Evolutionary conservation across 2,888 invertebrate genomes (phyloP).

Genomic region (Cephus pygmeus): DNA sequence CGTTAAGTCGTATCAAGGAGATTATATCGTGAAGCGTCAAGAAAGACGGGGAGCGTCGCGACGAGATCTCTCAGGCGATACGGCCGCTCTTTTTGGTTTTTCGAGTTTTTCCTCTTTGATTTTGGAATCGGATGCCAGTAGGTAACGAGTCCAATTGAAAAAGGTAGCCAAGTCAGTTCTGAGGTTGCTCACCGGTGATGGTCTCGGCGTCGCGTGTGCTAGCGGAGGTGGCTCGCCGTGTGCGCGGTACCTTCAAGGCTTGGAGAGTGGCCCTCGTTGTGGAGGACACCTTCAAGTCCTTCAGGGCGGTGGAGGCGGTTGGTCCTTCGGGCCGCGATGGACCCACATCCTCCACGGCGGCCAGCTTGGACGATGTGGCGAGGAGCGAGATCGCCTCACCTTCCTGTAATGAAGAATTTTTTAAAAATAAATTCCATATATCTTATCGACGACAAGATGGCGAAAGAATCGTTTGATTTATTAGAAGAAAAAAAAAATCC

Average conservation of each 20-base stretch:
- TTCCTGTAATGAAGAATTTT: slow-evolving; percentile 48
- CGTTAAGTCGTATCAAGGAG: not conserved
- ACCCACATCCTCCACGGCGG: slow-evolving; percentile 82
- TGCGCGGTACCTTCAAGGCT: slow-evolving; percentile 66
- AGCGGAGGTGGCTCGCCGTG: slow-evolving; percentile 64
- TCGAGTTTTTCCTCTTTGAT: not conserved
- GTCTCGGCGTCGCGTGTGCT: slow-evolving; percentile 73
- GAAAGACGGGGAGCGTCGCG: not conserved
- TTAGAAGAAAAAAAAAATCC: not conserved
- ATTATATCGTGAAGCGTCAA: too few species aligned
- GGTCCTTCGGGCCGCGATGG: slow-evolving; percentile 73
- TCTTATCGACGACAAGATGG: not conserved
- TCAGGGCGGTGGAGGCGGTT: slow-evolving; percentile 45
- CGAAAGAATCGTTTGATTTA: not conserved
- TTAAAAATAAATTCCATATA: not conserved
- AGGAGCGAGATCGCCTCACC: slow-evolving; percentile 65
- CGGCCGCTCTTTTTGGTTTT: not conserved
- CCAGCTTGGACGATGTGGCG: slow-evolving; percentile 77
- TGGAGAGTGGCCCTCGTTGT: slow-evolving; percentile 59
- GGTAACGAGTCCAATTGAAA: not conserved
- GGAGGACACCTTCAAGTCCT: slow-evolving; percentile 54
- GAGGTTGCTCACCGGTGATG: slow-evolving; percentile 72
- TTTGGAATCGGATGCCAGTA: not conserved
- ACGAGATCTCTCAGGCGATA: not conserved
- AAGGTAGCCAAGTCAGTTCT: not conserved